Conservation (phyloP, 2,797 vertebrate species). For the Lagorchestes hirsutus region DNA sequence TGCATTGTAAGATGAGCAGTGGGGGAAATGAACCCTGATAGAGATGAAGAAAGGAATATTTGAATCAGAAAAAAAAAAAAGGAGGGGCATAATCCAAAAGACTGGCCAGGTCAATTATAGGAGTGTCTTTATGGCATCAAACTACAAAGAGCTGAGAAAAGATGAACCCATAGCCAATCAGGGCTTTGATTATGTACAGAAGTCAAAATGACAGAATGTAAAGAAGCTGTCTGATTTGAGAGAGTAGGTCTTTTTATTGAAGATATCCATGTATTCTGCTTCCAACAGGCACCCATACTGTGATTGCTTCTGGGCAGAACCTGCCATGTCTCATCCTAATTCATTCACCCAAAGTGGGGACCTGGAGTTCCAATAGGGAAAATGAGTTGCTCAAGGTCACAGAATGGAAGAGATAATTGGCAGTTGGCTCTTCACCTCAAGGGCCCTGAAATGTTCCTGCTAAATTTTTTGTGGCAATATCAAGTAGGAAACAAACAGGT, state of each 20-base stretch:
- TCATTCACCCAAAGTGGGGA: background rate
- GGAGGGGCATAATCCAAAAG: no score
- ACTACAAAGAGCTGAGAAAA: background rate
- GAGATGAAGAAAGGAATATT: no score
- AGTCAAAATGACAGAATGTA: background rate
- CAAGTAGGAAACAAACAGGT: background rate
- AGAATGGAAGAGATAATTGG: background rate
- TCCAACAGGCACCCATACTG: no score
- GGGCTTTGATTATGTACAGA: background rate
- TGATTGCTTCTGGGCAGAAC: no score
- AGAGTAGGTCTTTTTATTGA: background rate
- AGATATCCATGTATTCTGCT: background rate
- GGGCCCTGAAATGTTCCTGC: background rate
- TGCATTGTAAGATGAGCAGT: no score
- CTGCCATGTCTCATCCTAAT: background rate
- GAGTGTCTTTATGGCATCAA: background rate
- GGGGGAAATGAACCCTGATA: no score
- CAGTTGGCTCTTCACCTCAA: no score
- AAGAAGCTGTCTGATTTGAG: background rate
- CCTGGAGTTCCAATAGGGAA: background rate
- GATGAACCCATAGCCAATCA: background rate
- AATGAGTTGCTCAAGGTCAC: background rate
- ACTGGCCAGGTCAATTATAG: background rate
- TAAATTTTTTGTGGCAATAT: no score
- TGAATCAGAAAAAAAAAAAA: no score